phyloP scores from a whole-genome alignment of 1,140 invertebrate species.

The Lutraria rhynchaena region DNA sequence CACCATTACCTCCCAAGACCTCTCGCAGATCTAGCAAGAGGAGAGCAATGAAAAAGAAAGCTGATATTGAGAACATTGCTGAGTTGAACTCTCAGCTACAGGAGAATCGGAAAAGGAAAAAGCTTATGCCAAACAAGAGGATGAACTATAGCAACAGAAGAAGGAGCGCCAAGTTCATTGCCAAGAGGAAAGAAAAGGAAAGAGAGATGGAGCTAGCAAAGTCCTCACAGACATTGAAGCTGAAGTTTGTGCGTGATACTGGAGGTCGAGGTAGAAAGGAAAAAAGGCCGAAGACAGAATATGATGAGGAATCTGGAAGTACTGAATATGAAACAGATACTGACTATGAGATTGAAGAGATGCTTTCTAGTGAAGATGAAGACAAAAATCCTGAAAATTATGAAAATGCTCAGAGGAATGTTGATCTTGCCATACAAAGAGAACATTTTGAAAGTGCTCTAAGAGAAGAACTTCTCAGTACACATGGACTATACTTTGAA shows the following conservation, averaged over 20 bases:
- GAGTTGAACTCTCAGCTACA: constrained; percentile 35
- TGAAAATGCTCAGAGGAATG: constrained; percentile 36
- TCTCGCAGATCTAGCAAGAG: constrained; percentile 10
- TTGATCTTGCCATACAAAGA: constrained; percentile 41
- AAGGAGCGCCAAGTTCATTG: background rate
- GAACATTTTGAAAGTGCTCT: constrained; percentile 56
- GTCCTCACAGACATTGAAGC: constrained; percentile 20
- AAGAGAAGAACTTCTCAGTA: constrained; percentile 47
- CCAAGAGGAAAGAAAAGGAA: constrained; percentile 1
- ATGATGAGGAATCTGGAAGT: constrained; percentile 9
- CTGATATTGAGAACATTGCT: constrained; percentile 36
- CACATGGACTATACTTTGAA: constrained; percentile 58
- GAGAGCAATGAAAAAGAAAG: constrained; percentile 11
- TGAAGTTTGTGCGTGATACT: constrained; percentile 51
- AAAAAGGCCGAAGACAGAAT: background rate
- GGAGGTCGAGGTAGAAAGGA: constrained; percentile 15
- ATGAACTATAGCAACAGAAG: constrained; percentile 47
- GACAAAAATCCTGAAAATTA: background rate
- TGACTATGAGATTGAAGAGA: constrained; percentile 56
- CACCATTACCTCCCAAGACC: constrained; percentile 1
- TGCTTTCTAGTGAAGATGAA: constrained; percentile 57
- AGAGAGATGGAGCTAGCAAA: background rate
- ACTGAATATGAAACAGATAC: constrained; percentile 53
- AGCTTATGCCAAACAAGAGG: constrained; percentile 31
- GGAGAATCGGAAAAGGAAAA: constrained; percentile 37